Evolutionary conservation across 2,888 invertebrate species (phyloP).

Genomic region (Maniola hyperantus): DNA sequence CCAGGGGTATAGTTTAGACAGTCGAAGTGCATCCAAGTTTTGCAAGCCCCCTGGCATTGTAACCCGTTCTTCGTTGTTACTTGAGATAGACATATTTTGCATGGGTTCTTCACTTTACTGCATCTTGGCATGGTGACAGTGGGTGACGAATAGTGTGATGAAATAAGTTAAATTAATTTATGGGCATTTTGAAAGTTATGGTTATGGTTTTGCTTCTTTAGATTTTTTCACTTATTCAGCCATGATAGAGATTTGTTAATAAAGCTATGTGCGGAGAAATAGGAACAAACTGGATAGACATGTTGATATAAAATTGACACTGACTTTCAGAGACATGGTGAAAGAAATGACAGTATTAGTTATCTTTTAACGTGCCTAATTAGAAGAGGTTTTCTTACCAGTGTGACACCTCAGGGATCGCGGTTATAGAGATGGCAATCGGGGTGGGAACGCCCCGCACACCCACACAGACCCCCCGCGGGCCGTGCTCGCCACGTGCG

Average conservation of each 20-base stretch:
- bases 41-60: constrained; percentile 67
- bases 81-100: constrained; percentile 64
- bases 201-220: neutral
- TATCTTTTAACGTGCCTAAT: constrained; percentile 17
- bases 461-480: too few species aligned
- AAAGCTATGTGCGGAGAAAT: neutral
- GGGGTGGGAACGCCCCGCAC: too few species aligned
- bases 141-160: neutral
- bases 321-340: neutral
- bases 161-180: neutral
- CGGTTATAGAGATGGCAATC: too few species aligned
- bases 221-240: constrained; percentile 14
- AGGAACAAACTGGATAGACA: neutral
- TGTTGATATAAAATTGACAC: neutral
- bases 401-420: too few species aligned
- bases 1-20: constrained; percentile 71
- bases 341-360: neutral
- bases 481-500: too few species aligned
- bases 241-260: constrained; percentile 22
- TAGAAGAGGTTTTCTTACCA: neutral
- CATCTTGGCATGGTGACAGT: constrained; percentile 44
- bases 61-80: constrained; percentile 62
- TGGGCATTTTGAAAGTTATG: neutral
- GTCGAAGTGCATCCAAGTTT: constrained; percentile 64
- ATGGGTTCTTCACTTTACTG: constrained; percentile 60